Base-by-base conservation (phyloP, 2,888 invertebrate genomes). In the Liopterus haemorrhoidalis region DNA sequence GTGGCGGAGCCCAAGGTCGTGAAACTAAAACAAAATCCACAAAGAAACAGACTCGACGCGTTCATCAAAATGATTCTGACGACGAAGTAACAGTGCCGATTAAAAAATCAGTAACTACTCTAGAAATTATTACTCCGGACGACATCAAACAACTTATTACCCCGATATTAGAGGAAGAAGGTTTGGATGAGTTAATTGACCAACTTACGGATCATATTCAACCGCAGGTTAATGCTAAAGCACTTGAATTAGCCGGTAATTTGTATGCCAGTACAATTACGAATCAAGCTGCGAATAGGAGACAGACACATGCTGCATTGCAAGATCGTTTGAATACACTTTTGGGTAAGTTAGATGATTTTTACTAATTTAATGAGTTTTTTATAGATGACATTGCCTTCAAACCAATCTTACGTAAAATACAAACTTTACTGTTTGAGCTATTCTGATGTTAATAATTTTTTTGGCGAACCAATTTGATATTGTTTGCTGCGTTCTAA, bases 11-110 rank as follows among this genome's bases (percentile, higher is more conserved):
- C 8, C 94, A 94, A 66, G 95, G 95, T 0, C 75, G 95, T 25
- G 95, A 96, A 73, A 92, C 92, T 0, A 95, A 93, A 72, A 94
- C 91, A 0, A 94, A 91, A 63, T 85, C 92, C 2, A 85, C 86
- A 0, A 95, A 95, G 62, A 95, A 92, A 69, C 81, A 81, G 64
- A 68, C 68, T 49, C 70, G 67, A 59, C 75, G 66, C 21, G 69
- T 71, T n/a, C 73, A 74, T 30, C 76, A 78, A 39, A 80, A 79
- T 15, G 84, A 84, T 49, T 84, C 83, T 2, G 78, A 79, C 39
- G 82, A 82, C 54, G 84, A 84, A 18, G 70, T 68, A 19, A 20
- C 37, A 11, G 22, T 14, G 8, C 35, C 39, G 20, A 20, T 25
- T 2, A 45, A 45, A 24, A 45, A 39, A 33, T 12, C 45, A 18